These are phyloP conservation scores for Zoanthus solanderi DNA, from an alignment of 92 coral and sea anemone species.

Conservation along the genomic window DNA sequence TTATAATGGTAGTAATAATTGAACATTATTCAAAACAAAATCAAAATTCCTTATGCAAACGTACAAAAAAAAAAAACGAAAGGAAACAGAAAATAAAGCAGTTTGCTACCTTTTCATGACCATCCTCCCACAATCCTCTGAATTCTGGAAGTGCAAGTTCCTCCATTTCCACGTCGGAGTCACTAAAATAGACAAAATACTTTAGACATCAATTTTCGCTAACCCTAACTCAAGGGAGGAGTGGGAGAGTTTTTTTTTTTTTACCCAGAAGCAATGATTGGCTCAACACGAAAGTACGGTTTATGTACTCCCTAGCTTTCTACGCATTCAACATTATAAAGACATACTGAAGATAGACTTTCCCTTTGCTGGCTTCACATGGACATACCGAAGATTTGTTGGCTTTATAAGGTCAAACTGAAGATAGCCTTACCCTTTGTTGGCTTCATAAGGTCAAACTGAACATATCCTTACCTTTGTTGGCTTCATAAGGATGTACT, in stretches of 20 bases:
- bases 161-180: conserved; percentile 89
- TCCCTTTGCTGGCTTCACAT: not conserved
- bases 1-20: no score
- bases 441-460: not conserved
- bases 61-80: no score
- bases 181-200: conserved; percentile 49
- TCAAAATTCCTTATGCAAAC: no score
- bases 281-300: no score
- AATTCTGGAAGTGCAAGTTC: conserved; percentile 98
- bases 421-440: not conserved
- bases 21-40: no score
- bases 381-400: not conserved
- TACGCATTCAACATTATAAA: no score
- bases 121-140: conserved; percentile 97
- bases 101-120: conserved; percentile 58
- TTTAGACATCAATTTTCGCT: not conserved
- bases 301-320: no score
- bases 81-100: no score
- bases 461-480: no score
- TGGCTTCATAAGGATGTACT: not conserved
- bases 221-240: not conserved
- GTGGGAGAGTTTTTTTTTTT: not conserved
- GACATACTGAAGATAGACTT: no score
- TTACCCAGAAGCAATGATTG: not conserved
- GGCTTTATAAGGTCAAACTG: not conserved